Base-by-base conservation (phyloP, 2,113 vertebrate genomes). In the Taxidea taxus region DNA sequence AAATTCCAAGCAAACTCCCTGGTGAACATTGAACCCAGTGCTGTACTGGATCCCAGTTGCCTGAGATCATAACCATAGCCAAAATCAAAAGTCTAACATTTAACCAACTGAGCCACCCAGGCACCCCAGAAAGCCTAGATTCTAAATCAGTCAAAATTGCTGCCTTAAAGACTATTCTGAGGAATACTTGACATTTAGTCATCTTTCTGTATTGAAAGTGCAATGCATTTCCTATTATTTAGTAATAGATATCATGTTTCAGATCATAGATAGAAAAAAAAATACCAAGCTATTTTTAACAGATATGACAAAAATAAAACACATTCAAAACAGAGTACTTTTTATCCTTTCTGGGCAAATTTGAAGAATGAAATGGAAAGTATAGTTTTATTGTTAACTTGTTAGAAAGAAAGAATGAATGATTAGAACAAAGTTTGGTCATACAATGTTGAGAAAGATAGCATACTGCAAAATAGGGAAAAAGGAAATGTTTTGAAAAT, bases 361-460 rank as follows among this genome's bases (percentile, higher is more conserved):
- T 60, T 87, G 37, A 81, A 93, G 56, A 34, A 81, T 42, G 90
- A 96, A 97, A 85, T 20, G 29, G 83, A 93, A 97, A 93, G n/a
- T 18, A 96, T 72, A 84, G 56, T 66, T 95, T 95, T 96, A 96
- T 90, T 90, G 49, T 88, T 97, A 92, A 97, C 60, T 94, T 97
- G 2, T 88, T 93, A 88, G 58, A 95, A 95, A 84, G 8, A 54
- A 95, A 94, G 39, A 83, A 81, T 82, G 21, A 87, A 62, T 58
- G 2, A 0, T 86, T 85, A 21, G 25, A 90, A 94, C 16, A 77
- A 88, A n/a, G 85, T 47, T 47, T 95, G 42, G 78, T 87, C 9
- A 78, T 83, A 44, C 87, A 42, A 47, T 82, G 34, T 11, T 91
- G 62, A 80, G 7, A 83, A 86, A 64, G 12, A 81, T 37, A 6